Evolutionary conservation across 2,113 vertebrate genomes (phyloP).

Genomic region (Pimephales promelas): DNA sequence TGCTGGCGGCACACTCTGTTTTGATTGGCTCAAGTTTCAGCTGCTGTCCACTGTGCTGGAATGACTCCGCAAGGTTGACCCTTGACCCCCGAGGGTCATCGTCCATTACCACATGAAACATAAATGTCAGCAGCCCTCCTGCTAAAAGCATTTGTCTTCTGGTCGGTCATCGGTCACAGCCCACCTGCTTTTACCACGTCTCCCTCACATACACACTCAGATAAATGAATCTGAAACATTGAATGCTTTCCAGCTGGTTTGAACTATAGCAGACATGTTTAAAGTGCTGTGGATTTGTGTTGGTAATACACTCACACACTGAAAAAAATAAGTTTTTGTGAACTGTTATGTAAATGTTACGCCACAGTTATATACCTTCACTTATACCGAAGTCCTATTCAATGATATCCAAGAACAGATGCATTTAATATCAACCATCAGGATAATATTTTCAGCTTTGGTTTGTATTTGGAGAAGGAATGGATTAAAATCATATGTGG

Average conservation of each 20-base stretch:
- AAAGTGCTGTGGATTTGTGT: not conserved
- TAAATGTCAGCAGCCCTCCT: constrained; percentile 49
- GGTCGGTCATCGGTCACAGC: constrained; percentile 43
- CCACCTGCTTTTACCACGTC: constrained; percentile 29
- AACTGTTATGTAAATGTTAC: not conserved
- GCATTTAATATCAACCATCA: not conserved
- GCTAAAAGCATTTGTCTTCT: constrained; percentile 56
- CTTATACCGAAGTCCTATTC: not conserved
- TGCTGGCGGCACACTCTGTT: constrained; percentile 7
- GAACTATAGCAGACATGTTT: not conserved
- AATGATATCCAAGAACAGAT: not conserved
- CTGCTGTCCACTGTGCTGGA: constrained; percentile 39
- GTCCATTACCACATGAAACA: constrained; percentile 52
- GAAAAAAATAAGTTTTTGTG: not conserved
- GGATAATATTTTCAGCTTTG: constrained; percentile 10
- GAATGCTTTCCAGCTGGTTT: not conserved
- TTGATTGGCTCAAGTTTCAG: constrained; percentile 44
- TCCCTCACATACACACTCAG: constrained; percentile 26
- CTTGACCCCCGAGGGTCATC: constrained; percentile 39
- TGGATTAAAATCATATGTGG: not conserved
- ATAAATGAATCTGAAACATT: not conserved
- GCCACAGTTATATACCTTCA: not conserved
- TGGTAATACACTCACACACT: not conserved
- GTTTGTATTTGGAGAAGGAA: not conserved
- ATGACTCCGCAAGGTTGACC: constrained; percentile 41